A percentile compares a stretch with the other conserved stretches of the same genome.
Evolutionary conservation across 2,113 vertebrate genomes (phyloP).

Genomic region (Vulpes ferrilata): DNA sequence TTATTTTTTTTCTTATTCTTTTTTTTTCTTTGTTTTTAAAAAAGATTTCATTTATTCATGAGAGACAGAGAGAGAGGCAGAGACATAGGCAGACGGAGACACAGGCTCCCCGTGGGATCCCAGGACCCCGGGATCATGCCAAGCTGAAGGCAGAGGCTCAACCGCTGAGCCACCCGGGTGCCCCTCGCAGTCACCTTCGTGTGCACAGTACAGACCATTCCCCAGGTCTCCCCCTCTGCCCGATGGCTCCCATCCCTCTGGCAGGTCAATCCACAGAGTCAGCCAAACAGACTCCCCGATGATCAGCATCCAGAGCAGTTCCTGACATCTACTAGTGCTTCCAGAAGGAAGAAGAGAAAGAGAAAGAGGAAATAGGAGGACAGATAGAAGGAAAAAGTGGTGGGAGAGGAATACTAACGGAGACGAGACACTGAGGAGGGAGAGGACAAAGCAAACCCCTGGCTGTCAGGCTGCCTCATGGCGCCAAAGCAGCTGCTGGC

Average conservation of each 20-base stretch:
- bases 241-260: rapidly evolving
- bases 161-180: too few species aligned
- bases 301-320: neutral
- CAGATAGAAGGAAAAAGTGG: neutral
- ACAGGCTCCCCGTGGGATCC: too few species aligned
- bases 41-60: too few species aligned
- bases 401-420: neutral
- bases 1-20: too few species aligned
- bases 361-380: neutral
- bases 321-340: neutral
- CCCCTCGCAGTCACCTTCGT: too few species aligned
- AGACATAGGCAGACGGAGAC: too few species aligned
- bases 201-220: rapidly evolving
- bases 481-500: rapidly evolving
- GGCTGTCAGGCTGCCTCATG: rapidly evolving
- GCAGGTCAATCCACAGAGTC: rapidly evolving
- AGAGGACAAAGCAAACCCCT: neutral
- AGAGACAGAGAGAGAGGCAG: too few species aligned
- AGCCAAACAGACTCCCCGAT: rapidly evolving
- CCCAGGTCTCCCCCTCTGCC: rapidly evolving
- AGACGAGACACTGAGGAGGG: neutral
- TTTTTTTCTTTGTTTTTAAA: too few species aligned
- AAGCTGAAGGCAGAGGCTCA: too few species aligned
- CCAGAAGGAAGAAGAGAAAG: neutral
- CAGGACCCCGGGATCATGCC: too few species aligned